Conservation (phyloP, 1,140 invertebrate species). For the Drosophila subobscura region DNA sequence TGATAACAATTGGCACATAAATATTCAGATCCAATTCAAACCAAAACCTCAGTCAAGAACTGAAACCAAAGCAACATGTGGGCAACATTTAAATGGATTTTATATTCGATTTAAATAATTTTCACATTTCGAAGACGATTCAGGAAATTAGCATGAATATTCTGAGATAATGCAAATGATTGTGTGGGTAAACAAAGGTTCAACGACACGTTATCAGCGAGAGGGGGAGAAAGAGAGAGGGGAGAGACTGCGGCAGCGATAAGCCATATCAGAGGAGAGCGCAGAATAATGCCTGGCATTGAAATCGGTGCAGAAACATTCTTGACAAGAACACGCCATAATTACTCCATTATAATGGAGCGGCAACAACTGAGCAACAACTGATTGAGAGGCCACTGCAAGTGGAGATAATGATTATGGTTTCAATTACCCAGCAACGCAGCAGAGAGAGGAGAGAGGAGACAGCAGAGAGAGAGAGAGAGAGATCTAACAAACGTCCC, state of each 20-base stretch:
- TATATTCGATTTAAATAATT: constrained; percentile 69
- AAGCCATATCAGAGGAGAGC: constrained; percentile 36
- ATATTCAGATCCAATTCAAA: neutral
- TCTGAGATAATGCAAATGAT: constrained; percentile 46
- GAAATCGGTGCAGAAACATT: constrained; percentile 61
- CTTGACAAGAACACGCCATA: constrained; percentile 60
- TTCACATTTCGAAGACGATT: constrained; percentile 52
- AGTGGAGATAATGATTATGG: constrained; percentile 73
- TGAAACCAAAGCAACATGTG: constrained; percentile 1
- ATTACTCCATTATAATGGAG: constrained; percentile 80
- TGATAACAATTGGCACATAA: neutral
- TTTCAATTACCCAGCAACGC: constrained; percentile 68
- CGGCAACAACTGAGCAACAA: constrained; percentile 62
- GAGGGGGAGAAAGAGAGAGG: neutral
- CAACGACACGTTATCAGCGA: constrained; percentile 66
- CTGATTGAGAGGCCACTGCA: constrained; percentile 56
- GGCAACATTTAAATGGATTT: constrained; percentile 30
- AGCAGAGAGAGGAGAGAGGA: neutral
- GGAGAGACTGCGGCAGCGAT: neutral
- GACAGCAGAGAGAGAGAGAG: neutral
- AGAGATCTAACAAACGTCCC: constrained; percentile 41
- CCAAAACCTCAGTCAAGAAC: neutral
- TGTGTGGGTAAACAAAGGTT: constrained; percentile 46
- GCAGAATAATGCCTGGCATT: constrained; percentile 43
- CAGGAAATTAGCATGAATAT: constrained; percentile 63